These are phyloP conservation scores for Lasioglossum lativentre DNA, from an alignment of 2,888 invertebrate species.

Conservation along the genomic window DNA sequence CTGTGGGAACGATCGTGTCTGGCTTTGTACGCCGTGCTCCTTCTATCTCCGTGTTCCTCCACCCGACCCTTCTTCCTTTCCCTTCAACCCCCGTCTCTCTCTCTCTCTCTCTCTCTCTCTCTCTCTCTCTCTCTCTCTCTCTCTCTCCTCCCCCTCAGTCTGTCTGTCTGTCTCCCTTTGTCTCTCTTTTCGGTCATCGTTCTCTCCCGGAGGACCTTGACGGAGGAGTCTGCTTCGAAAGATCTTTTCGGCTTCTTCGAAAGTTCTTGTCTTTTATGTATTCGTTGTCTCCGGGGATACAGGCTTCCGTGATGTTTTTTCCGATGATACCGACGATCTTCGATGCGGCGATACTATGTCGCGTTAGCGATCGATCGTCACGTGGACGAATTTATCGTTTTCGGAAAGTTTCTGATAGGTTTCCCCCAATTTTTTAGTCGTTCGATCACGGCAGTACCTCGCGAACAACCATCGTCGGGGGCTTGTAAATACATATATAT, in stretches of 20 bases:
- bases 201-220: conserved; percentile 66
- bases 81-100: conserved; percentile 8
- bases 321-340: background rate
- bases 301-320: conserved; percentile 34
- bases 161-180: conserved; percentile 8
- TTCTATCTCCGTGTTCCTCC: conserved; percentile 19
- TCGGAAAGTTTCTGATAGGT: background rate
- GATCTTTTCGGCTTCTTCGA: conserved; percentile 61
- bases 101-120: conserved; percentile 24
- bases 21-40: conserved; percentile 39
- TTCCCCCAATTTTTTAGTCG: too few relatives aligned
- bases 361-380: conserved; percentile 14
- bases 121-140: background rate
- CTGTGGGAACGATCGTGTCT: conserved; percentile 60
- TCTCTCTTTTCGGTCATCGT: conserved; percentile 66
- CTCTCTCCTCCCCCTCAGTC: conserved; percentile 25
- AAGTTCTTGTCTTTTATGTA: conserved; percentile 53
- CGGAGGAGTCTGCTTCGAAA: conserved; percentile 52
- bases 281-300: conserved; percentile 36
- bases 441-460: too few relatives aligned
- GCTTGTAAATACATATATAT: too few relatives aligned
- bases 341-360: conserved; percentile 5
- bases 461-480: too few relatives aligned
- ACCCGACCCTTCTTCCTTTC: conserved; percentile 13
- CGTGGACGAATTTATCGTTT: conserved; percentile 38